Evolutionary conservation across 1,140 invertebrate genomes (phyloP), one percentile per base, ranked within the genome.

Genomic region (Triops cancriformis): DNA sequence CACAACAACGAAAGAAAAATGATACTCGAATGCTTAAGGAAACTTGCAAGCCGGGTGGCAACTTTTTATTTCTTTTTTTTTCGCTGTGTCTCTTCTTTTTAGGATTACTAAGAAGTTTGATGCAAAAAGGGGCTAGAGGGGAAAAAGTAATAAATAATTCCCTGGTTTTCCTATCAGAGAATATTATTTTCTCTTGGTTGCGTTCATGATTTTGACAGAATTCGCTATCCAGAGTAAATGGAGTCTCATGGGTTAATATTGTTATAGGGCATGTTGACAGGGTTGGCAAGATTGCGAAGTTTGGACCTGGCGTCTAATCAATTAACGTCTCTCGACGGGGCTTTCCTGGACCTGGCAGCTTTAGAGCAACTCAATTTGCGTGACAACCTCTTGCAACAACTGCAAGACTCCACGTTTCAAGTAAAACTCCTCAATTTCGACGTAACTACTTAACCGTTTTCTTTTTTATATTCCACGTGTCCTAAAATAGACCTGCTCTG

Each of bases 291-390:
- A 23, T 80, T 88, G 26, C 80, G 81, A 27, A 83, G 83, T 74
- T 81, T 88, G n/a, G 84, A 86, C 74, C 80, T 88, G 26, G 84
- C 84, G 7, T 81, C 83, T 26, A 88, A 87, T 80, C 80, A 81
- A 11, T 78, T 88, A 11, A 80, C 77, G 72, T 81, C 80, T 73
- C 80, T 87, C 72, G 83, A 83, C 10, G 80, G 82, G 14, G 81
- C 84, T 27, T 83, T 87, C 37, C 51, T 81, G 28, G 80, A 81
- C n/a, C 74, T 86, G n/a, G 76, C 85, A 73, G 87, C 86, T 74
- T 82, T 94, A 26, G 89, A 91, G 81, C 88, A 89, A 82, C 85
- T 94, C 0, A 90, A 92, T 82, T 85, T 94, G 72, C 89, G 90
- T 77, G 87, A 88, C 41, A 94, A 94, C 83, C 86, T 86, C 37